These are phyloP conservation scores for Leptothorax acervorum DNA, from an alignment of 2,888 invertebrate genomes.

Conservation along the genomic window DNA sequence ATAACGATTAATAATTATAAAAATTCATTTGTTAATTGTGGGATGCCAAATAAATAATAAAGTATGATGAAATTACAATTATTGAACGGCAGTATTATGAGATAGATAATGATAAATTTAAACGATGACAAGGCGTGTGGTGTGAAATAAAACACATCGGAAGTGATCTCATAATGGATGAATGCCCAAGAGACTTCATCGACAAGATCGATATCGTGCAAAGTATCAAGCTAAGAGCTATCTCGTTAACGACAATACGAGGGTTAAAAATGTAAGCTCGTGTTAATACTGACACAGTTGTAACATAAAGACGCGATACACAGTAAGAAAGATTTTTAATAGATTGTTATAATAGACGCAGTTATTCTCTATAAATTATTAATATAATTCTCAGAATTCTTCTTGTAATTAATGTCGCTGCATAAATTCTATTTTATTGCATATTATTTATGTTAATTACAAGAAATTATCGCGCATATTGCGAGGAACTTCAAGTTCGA, in stretches of 20 bases:
- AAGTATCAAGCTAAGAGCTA: slow-evolving; percentile 37
- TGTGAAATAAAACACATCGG: slow-evolving; percentile 15
- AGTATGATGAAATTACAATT: not conserved
- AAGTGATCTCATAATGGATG: slow-evolving; percentile 39
- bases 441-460: not conserved
- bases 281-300: not conserved
- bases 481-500: not conserved
- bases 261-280: not conserved
- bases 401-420: not conserved
- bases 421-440: not conserved
- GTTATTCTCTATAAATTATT: slow-evolving; percentile 10
- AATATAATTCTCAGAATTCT: not conserved
- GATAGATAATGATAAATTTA: slow-evolving; percentile 37
- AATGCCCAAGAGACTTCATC: slow-evolving; percentile 37
- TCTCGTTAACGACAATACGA: slow-evolving; percentile 15
- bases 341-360: not conserved
- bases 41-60: not conserved
- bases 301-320: not conserved
- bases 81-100: not conserved
- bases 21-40: not conserved
- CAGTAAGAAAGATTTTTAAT: not conserved
- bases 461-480: not conserved
- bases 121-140: not conserved
- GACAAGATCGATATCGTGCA: slow-evolving; percentile 25
- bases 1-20: not conserved